Conservation (phyloP, 2,113 vertebrate genomes). For the Thunnus maccoyii region DNA sequence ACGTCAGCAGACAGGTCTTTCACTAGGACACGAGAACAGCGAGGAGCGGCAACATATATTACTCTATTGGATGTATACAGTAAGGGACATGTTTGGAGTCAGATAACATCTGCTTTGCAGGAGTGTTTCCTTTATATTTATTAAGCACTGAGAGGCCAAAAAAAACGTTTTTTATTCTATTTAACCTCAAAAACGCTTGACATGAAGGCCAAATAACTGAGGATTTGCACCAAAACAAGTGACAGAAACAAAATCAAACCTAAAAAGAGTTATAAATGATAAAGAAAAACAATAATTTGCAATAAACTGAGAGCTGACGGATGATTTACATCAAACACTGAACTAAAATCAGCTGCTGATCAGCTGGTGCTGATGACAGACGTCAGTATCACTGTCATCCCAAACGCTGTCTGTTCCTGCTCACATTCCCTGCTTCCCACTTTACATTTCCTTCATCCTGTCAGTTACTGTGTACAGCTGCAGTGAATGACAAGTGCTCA, state of each 20-base stretch:
- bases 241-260: background rate
- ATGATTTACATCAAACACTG: background rate
- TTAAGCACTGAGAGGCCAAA: slow-evolving; percentile 7
- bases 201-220: background rate
- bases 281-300: background rate
- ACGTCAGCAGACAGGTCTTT: slow-evolving; percentile 69
- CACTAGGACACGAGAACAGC: slow-evolving; percentile 44
- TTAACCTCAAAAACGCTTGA: background rate
- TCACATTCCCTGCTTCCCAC: slow-evolving; percentile 33
- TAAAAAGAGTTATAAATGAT: background rate
- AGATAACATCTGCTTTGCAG: slow-evolving; percentile 44
- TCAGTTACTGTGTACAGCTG: slow-evolving; percentile 47
- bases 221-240: background rate
- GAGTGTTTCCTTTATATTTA: slow-evolving; percentile 7
- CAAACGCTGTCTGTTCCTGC: background rate
- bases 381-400: background rate
- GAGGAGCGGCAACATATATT: slow-evolving; percentile 18
- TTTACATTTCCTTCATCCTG: slow-evolving; percentile 63
- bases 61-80: slow-evolving; percentile 13
- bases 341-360: background rate
- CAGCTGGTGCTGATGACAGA: slow-evolving; percentile 16
- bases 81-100: slow-evolving; percentile 20
- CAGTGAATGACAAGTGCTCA: slow-evolving; percentile 73
- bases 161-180: background rate
- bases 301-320: background rate